Evolutionary conservation across 2,888 invertebrate genomes (phyloP), one percentile per base, ranked within the genome.

Genomic region (Eupelmus urozonus): DNA sequence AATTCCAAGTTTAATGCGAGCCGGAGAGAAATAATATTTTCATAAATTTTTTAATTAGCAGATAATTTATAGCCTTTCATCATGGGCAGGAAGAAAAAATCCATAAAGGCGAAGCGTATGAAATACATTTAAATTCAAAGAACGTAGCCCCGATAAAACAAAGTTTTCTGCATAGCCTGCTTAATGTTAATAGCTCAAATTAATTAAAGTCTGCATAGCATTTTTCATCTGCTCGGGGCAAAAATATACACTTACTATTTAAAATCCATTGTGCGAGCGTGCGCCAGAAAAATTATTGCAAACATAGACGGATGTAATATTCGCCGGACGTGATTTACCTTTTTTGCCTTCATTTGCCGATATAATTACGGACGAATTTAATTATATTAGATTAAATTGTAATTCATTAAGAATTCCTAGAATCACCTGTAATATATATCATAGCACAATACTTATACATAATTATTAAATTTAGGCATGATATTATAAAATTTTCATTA

Each of bases 41-140:
- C 69, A 79, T 75, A 79, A 79, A 79, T 79, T 79, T 75, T 79
- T 75, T 79, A 79, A 79, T 79, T 79, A 79, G 75, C 79, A 71
- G 75, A 79, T 79, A 75, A 79, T 79, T 79, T 79, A 79, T 79
- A 65, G 75, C 59, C 71, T 79, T 79, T 71, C 62, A 67, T 66
- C 79, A 51, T 45, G 71, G 27, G 20, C 20, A 16, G 57, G 45
- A 57, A 71, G 45, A 51, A 78, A 75, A 75, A 75, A 79, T 79
- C 79, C 71, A 75, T 75, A 75, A 57, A 71, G 65, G 51, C 66
- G 53, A 74, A 60, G 71, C 79, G 55, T 67, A 75, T 71, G 59
- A 78, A 75, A 79, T 75, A 75, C 75, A 79, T 79, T 79, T 79
- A 67, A 75, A 79, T 79, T 79, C 79, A 75, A 75, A 75, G 71